These are phyloP conservation scores for Enteromius radiatus DNA, from an alignment of 2,797 vertebrate genomes.

Conservation along the genomic window DNA sequence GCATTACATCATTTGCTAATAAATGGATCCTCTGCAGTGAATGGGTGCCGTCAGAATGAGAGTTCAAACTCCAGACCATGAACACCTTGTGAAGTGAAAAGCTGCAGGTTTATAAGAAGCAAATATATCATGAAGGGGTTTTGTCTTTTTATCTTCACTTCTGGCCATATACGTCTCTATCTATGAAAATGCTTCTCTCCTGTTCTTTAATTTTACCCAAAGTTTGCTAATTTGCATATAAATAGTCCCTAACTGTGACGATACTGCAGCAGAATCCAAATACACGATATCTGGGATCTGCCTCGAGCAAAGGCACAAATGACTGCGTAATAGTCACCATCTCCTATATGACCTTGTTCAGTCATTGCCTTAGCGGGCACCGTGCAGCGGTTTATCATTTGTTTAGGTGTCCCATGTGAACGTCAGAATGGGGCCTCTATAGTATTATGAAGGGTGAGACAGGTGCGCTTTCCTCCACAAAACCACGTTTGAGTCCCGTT, in stretches of 20 bases:
- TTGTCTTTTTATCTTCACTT: background rate
- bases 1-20: background rate
- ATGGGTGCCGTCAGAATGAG: background rate
- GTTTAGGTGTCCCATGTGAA: slow-evolving; percentile 67
- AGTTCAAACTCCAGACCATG: background rate
- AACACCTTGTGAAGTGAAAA: background rate
- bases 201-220: background rate
- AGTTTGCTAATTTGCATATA: background rate
- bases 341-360: slow-evolving; percentile 62
- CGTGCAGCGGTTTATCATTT: slow-evolving; percentile 66
- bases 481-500: slow-evolving; percentile 62
- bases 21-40: background rate
- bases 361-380: slow-evolving; percentile 57
- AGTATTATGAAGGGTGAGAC: slow-evolving; percentile 69
- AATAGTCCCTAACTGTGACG: slow-evolving; percentile 48
- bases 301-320: slow-evolving; percentile 30
- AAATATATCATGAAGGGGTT: background rate
- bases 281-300: slow-evolving; percentile 50
- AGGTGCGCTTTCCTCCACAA: slow-evolving; percentile 60
- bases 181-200: background rate
- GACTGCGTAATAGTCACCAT: slow-evolving; percentile 34
- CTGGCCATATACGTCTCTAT: background rate
- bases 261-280: slow-evolving; percentile 54
- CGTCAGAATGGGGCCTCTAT: slow-evolving; percentile 65
- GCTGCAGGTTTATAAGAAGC: background rate